Evolutionary conservation across 2,888 invertebrate species (phyloP), one percentile per base, ranked within the genome.

Genomic region (Vesta saturnalis): DNA sequence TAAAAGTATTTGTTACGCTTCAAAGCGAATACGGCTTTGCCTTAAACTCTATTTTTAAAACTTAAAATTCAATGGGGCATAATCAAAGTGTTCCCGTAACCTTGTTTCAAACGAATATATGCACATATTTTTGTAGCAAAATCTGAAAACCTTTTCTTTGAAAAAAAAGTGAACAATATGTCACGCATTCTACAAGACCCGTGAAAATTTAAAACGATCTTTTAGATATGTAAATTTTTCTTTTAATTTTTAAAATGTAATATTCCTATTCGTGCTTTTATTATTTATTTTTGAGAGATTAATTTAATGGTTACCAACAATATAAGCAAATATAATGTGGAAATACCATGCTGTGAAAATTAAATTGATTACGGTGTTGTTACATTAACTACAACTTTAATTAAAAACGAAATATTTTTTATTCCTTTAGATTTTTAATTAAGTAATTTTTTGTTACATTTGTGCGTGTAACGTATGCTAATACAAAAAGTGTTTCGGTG

Each of bases 1-100:
- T 56, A 63, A 66, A 63, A 57, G 49, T 55, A 19, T 59, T 71
- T 59, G 71, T 56, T 71, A 65, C 69, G 71, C 71, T 49, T 61
- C 69, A 61, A n/a, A 55, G 43, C 55, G 46, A 65, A 61, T 61
- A 66, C 62, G 59, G 54, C 57, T 62, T 60, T 59, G 55, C 54
- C 61, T 55, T 69, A 64, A 60, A 59, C 46, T 43, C 43, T 49
- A 39, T 59, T 65, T 64, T 52, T 59, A 59, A 65, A 23, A 18
- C 60, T 60, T 60, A 30, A 64, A 69, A 49, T 60, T 60, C 19
- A 60, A 64, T 64, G 30, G 57, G 56, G 21, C 59, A 63, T 52
- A 69, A 47, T 18, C n/a, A 19, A 39, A n/a, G 43, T 61, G 58
- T 18, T 35, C 57, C 30, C 30, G 22, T 62, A 57, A 67, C 70